These are phyloP conservation scores for Colinus virginianus DNA, from an alignment of 2,113 vertebrate genomes.

Conservation along the genomic window DNA sequence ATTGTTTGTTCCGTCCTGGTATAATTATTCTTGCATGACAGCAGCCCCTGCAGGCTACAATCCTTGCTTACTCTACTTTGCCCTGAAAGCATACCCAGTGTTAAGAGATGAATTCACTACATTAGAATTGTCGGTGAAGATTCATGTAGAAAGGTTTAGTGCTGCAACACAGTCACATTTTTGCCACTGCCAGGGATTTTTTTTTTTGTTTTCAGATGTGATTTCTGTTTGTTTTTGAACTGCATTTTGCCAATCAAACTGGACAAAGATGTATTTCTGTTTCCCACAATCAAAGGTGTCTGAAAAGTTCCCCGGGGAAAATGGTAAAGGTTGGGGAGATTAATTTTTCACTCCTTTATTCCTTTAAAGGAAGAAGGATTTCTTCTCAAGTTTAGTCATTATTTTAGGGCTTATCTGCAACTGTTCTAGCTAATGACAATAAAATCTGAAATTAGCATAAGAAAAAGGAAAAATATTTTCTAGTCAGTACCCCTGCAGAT, in stretches of 20 bases:
- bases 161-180: background rate
- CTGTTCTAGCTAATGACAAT: background rate
- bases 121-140: background rate
- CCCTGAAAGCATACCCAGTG: conserved; percentile 34
- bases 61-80: conserved; percentile 33
- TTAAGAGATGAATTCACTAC: conserved; percentile 3
- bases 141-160: background rate
- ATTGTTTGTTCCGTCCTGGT: conserved; percentile 54
- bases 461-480: background rate
- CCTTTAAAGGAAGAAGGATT: background rate
- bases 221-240: background rate
- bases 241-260: background rate
- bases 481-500: background rate
- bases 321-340: background rate
- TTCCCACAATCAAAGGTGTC: background rate
- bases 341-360: background rate
- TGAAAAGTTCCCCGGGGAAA: background rate
- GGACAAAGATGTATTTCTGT: background rate
- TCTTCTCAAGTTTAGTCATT: background rate
- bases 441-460: background rate
- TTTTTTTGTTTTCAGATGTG: background rate
- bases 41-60: conserved; percentile 81
- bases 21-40: conserved; percentile 76
- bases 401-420: background rate
- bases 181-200: background rate